Percentiles rank a stretch among this genome's conserved stretches.
phyloP scores from a whole-genome alignment of 2,113 vertebrate species.

The Brachyhypopomus gauderio region DNA sequence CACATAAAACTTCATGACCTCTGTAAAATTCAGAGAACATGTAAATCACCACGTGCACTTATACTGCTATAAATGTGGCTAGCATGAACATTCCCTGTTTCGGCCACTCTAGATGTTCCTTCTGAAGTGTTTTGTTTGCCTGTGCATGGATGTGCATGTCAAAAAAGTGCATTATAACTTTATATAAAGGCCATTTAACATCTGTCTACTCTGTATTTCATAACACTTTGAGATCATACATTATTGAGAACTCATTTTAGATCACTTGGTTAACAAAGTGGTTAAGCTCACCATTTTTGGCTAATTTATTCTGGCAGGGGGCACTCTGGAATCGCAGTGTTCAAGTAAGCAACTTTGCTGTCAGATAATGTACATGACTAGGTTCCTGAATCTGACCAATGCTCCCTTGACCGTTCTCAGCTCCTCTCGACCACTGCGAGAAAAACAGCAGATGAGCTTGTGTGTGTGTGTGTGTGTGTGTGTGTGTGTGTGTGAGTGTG shows the following conservation, averaged over 20 bases:
- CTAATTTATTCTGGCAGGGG: too few species aligned
- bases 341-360: too few species aligned
- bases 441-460: neutral
- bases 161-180: neutral
- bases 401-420: neutral
- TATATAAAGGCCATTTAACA: too few species aligned
- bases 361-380: neutral
- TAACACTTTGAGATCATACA: too few species aligned
- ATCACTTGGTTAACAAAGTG: too few species aligned
- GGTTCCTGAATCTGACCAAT: neutral
- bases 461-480: neutral
- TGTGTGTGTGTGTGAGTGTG: too few species aligned
- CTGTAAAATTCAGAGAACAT: neutral
- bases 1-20: conserved; percentile 11
- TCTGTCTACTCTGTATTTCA: too few species aligned
- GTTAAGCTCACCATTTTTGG: too few species aligned
- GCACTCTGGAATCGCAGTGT: neutral
- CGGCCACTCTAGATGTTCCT: neutral
- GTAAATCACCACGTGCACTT: neutral
- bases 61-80: neutral
- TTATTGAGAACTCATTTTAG: too few species aligned
- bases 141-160: neutral
- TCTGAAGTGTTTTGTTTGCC: neutral
- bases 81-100: neutral
- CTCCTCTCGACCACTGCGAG: neutral